Conservation (phyloP, 2,888 invertebrate genomes). For the Lamellibrachia satsuma region DNA sequence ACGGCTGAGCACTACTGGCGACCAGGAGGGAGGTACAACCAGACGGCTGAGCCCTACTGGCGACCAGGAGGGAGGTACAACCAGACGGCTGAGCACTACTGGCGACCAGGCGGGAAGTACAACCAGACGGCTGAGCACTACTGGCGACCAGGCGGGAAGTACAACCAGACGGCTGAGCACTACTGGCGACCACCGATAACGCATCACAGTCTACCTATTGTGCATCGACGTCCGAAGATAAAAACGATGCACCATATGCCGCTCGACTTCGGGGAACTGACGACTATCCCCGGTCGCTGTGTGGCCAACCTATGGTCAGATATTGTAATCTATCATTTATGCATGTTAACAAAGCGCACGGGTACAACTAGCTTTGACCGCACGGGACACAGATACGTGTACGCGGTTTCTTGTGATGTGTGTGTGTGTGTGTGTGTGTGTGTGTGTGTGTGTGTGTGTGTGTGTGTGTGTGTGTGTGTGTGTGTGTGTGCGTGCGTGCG, state of each 20-base stretch:
- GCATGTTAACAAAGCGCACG: background rate
- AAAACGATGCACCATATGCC: background rate
- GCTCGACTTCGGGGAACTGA: background rate
- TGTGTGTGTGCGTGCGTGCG: background rate
- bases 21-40: no score
- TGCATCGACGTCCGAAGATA: background rate
- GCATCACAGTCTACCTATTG: background rate
- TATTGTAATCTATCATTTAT: background rate
- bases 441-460: rapidly evolving
- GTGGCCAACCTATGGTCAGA: background rate
- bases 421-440: background rate
- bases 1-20: no score
- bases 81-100: no score
- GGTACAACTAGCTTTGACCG: no score
- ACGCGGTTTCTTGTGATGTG: background rate
- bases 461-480: no score
- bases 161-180: background rate
- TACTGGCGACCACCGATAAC: background rate
- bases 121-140: background rate
- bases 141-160: background rate
- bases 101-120: background rate
- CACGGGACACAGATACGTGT: background rate
- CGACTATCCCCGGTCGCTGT: background rate
- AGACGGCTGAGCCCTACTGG: no score
- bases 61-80: no score